A percentile compares a stretch with the other conserved stretches of the same genome.
Evolutionary conservation across 2,113 vertebrate species (phyloP).

Genomic region (Apus apus): DNA sequence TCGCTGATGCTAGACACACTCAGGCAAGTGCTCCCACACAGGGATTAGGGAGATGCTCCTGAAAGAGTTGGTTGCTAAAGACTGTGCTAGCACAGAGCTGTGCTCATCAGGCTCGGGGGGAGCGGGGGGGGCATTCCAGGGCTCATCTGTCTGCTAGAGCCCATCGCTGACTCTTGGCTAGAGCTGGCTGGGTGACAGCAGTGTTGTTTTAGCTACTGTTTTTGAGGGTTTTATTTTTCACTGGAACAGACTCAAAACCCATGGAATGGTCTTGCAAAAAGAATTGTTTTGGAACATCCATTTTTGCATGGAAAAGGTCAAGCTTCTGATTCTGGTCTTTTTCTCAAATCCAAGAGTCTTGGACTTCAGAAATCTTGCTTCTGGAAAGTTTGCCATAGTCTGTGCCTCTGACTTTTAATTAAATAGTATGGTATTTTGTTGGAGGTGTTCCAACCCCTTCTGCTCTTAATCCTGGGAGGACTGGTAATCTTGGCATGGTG

Average conservation of each 20-base stretch:
- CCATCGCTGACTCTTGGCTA: background rate
- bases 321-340: background rate
- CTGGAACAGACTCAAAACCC: background rate
- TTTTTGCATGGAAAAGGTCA: slow-evolving; percentile 14
- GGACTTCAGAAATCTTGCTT: background rate
- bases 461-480: background rate
- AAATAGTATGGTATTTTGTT: background rate
- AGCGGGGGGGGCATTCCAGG: background rate
- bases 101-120: background rate
- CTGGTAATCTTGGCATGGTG: background rate
- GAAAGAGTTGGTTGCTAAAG: fast-evolving
- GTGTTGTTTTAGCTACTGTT: background rate
- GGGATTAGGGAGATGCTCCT: background rate
- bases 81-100: fast-evolving
- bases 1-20: background rate
- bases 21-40: fast-evolving
- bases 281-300: background rate
- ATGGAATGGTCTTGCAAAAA: background rate
- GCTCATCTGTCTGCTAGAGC: background rate
- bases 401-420: background rate
- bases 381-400: background rate
- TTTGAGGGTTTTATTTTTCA: background rate
- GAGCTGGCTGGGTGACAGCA: background rate
- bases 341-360: background rate
- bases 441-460: background rate